Percentiles rank a stretch among this genome's conserved stretches.
These are phyloP conservation scores for Drosophila flavopinicola DNA, from an alignment of 2,888 invertebrate genomes.

Conservation along the genomic window DNA sequence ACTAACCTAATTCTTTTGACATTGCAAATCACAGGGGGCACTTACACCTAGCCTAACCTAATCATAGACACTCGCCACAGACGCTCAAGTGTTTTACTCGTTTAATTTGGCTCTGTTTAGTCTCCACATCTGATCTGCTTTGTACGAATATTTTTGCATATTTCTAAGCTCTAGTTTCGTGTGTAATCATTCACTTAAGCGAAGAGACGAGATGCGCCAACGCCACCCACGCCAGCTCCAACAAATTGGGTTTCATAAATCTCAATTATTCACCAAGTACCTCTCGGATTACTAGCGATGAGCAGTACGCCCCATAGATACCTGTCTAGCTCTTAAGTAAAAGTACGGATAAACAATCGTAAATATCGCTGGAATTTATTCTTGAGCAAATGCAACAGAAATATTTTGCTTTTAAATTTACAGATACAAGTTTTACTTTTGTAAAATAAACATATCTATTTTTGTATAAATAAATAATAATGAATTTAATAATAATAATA, in stretches of 20 bases:
- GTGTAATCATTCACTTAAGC: conserved; percentile 76
- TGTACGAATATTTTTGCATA: conserved; percentile 53
- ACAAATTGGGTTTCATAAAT: conserved; percentile 40
- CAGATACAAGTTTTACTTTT: no score
- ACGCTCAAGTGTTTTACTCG: conserved; percentile 13
- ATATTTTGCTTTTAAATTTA: no score
- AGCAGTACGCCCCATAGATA: neutral
- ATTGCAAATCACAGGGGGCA: conserved; percentile 23
- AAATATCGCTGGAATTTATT: no score
- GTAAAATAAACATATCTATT: no score
- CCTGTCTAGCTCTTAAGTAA: neutral
- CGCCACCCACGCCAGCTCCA: conserved; percentile 35
- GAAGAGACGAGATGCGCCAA: conserved; percentile 9
- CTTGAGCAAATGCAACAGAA: no score
- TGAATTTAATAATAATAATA: no score
- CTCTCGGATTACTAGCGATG: conserved; percentile 34
- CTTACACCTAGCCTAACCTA: conserved; percentile 22
- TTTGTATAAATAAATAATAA: no score
- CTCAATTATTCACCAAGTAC: conserved; percentile 27
- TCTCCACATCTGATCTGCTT: conserved; percentile 29
- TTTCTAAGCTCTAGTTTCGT: conserved; percentile 53
- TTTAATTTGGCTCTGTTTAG: conserved; percentile 44
- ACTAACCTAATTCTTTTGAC: conserved; percentile 31
- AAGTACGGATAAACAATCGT: no score
- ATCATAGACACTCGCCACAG: neutral